These are phyloP conservation scores for Anisognathus igniventris DNA, from an alignment of 2,797 vertebrate species.

Conservation along the genomic window DNA sequence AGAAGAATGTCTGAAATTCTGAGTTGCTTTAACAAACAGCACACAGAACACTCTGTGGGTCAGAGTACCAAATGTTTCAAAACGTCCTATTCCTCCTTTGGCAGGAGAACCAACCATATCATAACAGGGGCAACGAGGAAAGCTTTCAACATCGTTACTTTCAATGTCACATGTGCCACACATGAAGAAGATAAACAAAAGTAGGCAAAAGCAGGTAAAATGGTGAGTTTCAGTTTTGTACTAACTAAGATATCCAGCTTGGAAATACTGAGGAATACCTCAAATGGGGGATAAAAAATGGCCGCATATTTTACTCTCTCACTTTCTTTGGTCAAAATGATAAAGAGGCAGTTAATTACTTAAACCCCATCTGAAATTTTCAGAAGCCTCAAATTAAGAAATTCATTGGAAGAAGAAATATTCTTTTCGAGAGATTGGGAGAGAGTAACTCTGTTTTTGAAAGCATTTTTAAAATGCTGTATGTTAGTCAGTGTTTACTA, in stretches of 20 bases:
- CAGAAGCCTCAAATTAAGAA: neutral
- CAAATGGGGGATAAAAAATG: rapidly evolving
- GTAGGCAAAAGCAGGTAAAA: neutral
- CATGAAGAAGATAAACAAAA: neutral
- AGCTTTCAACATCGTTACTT: neutral
- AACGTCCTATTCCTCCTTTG: neutral
- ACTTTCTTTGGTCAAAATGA: neutral
- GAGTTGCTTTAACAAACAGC: neutral
- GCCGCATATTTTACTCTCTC: neutral
- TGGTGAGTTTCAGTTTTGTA: neutral
- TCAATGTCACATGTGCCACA: neutral
- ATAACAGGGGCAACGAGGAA: neutral
- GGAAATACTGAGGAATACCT: neutral
- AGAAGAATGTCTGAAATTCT: neutral
- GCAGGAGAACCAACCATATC: neutral
- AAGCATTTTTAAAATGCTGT: neutral
- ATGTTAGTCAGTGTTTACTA: neutral
- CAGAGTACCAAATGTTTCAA: neutral
- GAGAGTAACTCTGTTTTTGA: neutral
- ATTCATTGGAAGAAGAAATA: neutral
- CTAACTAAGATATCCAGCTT: neutral
- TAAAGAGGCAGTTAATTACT: neutral
- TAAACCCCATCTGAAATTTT: neutral
- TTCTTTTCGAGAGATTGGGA: neutral
- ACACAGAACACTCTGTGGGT: neutral